Evolutionary conservation across 1,140 invertebrate genomes (phyloP).

Genomic region (Drosophila tsacasi): DNA sequence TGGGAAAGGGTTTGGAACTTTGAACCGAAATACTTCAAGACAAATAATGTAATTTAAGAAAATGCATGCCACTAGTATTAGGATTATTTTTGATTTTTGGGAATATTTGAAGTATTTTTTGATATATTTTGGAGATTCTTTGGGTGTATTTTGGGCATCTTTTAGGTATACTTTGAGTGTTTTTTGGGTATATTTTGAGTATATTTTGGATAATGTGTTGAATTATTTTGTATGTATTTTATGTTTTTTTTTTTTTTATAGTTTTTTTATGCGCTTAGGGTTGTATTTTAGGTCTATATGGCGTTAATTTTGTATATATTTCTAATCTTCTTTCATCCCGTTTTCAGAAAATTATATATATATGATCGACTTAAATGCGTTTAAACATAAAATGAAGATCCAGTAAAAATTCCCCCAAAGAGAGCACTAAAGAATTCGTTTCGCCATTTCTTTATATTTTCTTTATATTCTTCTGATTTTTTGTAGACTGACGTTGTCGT

Average conservation of each 20-base stretch:
- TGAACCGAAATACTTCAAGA: not conserved
- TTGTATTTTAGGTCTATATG: too few species aligned
- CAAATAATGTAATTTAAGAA: not conserved
- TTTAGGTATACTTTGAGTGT: not conserved
- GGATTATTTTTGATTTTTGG: not conserved
- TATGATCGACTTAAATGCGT: too few species aligned
- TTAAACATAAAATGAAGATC: not conserved
- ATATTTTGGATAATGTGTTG: too few species aligned
- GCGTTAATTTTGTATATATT: too few species aligned
- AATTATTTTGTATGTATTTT: too few species aligned
- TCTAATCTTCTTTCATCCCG: too few species aligned
- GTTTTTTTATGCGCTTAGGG: too few species aligned
- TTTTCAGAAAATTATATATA: too few species aligned
- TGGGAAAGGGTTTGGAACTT: not conserved
- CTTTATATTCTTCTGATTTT: slow-evolving; percentile 10
- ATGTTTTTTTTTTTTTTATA: too few species aligned
- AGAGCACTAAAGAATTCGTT: not conserved
- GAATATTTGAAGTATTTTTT: not conserved
- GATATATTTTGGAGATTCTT: not conserved
- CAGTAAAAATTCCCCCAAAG: too few species aligned
- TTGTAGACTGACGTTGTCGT: slow-evolving; percentile 24
- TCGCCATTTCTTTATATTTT: slow-evolving; percentile 2
- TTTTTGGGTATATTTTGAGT: too few species aligned
- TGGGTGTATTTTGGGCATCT: not conserved
- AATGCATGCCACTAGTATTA: not conserved